A percentile compares a stretch with the other conserved stretches of the same genome.
phyloP scores from a whole-genome alignment of 1,140 invertebrate species.

The Stegodyphus mimosarum region DNA sequence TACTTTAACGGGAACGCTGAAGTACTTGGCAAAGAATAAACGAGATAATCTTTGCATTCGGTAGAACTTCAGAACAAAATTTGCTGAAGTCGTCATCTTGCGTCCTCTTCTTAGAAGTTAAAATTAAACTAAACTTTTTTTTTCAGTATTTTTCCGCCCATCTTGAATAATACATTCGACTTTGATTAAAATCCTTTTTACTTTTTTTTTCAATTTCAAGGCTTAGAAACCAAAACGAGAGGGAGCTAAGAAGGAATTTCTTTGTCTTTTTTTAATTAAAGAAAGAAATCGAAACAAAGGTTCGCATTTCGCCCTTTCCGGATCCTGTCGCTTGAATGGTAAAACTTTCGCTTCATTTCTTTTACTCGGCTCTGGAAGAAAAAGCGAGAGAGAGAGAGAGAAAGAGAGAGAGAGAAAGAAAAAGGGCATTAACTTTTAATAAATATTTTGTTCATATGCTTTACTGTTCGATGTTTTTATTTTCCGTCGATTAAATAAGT shows the following conservation, averaged over 20 bases:
- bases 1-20: no score
- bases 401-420: background rate
- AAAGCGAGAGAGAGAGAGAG: background rate
- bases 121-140: slow-evolving; percentile 38
- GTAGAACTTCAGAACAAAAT: no score
- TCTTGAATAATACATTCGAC: slow-evolving; percentile 52
- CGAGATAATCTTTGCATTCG: no score
- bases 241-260: slow-evolving; percentile 4
- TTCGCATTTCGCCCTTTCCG: background rate
- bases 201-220: slow-evolving; percentile 25
- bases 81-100: no score
- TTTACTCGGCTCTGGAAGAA: background rate
- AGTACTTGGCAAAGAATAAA: no score
- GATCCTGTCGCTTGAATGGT: background rate
- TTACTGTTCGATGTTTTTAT: no score
- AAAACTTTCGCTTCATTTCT: background rate
- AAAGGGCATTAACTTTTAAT: background rate
- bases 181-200: slow-evolving; percentile 45
- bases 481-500: no score
- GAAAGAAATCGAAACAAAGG: slow-evolving; percentile 9
- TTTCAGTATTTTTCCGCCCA: no score
- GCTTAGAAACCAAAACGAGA: slow-evolving; percentile 10
- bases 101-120: background rate
- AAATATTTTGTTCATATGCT: no score
- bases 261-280: slow-evolving; percentile 51